A percentile compares a stretch with the other conserved stretches of the same genome.
phyloP scores from a whole-genome alignment of 2,113 vertebrate species.

The Mastomys natalensis region DNA sequence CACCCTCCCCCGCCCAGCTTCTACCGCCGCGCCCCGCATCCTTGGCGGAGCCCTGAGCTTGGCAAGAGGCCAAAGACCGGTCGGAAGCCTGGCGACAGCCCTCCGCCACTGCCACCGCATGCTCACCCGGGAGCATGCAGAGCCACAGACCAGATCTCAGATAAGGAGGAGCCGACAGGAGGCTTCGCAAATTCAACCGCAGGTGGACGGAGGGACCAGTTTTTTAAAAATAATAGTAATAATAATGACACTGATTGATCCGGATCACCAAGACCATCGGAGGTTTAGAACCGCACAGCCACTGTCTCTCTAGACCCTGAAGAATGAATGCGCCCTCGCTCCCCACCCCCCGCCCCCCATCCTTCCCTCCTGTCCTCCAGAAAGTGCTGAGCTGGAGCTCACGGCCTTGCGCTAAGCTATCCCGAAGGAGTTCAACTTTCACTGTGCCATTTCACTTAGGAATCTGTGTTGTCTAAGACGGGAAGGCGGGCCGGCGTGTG shows the following conservation, averaged over 20 bases:
- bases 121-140: not conserved
- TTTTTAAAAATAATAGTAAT: not conserved
- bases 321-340: too few relatives aligned
- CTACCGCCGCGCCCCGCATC: too few relatives aligned
- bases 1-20: not conserved
- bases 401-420: not conserved
- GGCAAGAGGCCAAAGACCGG: not conserved
- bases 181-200: not conserved
- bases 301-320: not conserved
- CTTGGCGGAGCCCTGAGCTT: not conserved
- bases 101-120: not conserved
- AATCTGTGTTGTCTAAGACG: not conserved
- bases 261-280: too few relatives aligned
- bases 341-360: too few relatives aligned
- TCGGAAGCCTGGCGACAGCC: not conserved
- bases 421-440: not conserved
- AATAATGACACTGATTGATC: not conserved
- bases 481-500: rapidly evolving
- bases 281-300: not conserved
- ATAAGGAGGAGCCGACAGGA: not conserved
- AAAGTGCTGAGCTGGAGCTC: not conserved
- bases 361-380: not conserved
- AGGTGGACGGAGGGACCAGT: not conserved
- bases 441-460: not conserved
- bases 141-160: not conserved